These are phyloP conservation scores for Falco naumanni DNA, from an alignment of 2,797 vertebrate species.

Conservation along the genomic window DNA sequence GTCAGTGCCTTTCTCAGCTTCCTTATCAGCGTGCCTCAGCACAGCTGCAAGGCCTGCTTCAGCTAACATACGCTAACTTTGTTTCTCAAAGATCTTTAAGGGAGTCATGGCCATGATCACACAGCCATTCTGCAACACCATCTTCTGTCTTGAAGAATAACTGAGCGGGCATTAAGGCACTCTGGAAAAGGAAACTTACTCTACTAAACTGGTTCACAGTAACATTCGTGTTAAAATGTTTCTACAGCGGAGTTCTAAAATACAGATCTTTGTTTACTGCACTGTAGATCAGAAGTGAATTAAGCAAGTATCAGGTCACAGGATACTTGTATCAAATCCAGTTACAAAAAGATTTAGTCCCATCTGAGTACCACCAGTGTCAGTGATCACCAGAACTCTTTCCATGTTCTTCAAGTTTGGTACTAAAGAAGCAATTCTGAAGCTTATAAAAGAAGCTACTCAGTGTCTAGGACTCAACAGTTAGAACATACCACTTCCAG, in stretches of 20 bases:
- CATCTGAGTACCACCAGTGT: not conserved
- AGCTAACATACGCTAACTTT: too few relatives aligned
- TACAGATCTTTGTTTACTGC: not conserved
- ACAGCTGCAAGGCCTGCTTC: too few relatives aligned
- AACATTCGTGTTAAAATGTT: not conserved
- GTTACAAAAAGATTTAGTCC: not conserved
- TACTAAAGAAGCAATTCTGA: not conserved
- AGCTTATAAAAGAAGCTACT: not conserved
- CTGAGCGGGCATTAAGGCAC: constrained; percentile 97
- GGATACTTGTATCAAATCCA: not conserved
- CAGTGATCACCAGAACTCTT: not conserved
- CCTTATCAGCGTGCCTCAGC: too few relatives aligned
- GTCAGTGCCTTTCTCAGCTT: too few relatives aligned
- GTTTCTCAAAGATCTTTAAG: too few relatives aligned
- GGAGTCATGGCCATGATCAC: too few relatives aligned
- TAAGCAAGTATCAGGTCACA: not conserved
- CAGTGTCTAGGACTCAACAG: not conserved
- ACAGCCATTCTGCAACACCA: too few relatives aligned
- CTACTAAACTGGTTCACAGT: not conserved
- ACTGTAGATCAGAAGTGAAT: not conserved
- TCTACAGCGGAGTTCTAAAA: not conserved
- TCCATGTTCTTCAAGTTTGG: not conserved
- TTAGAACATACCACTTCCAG: not conserved
- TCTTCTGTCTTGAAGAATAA: constrained; percentile 96
- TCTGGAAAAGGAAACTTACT: constrained; percentile 77